Evolutionary conservation across 2,888 invertebrate species (phyloP).

Genomic region (Microplitis manilae): DNA sequence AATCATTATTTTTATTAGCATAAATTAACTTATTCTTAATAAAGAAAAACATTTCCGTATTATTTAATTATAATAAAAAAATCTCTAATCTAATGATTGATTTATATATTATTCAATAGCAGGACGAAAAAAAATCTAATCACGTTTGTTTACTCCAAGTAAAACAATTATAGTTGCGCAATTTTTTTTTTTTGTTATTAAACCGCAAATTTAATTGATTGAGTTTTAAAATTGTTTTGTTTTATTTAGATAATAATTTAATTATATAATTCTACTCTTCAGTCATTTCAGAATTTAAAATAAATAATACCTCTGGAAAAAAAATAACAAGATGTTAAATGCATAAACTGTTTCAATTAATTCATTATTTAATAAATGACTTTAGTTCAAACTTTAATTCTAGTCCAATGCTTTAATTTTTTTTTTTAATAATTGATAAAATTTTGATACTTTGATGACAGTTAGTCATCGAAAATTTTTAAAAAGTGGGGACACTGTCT

Average conservation of each 20-base stretch:
- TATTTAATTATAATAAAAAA: slow-evolving; percentile 1
- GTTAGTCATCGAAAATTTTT: too few species aligned
- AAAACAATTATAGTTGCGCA: not conserved
- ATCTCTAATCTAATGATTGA: slow-evolving; percentile 19
- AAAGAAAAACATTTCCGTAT: not conserved
- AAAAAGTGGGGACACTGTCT: too few species aligned
- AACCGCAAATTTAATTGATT: not conserved
- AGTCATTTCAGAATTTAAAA: slow-evolving; percentile 52
- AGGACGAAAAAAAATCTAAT: not conserved
- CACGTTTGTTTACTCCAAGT: not conserved
- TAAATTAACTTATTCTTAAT: not conserved
- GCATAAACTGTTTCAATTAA: not conserved
- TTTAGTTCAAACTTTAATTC: slow-evolving; percentile 51
- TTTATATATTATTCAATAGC: not conserved
- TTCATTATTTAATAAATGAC: not conserved
- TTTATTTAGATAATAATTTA: slow-evolving; percentile 10
- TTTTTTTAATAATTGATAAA: too few species aligned
- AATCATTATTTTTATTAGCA: not conserved
- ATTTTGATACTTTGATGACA: too few species aligned
- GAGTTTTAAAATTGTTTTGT: not conserved
- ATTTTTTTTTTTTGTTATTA: not conserved
- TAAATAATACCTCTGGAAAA: slow-evolving; percentile 63
- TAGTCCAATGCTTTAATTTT: too few species aligned
- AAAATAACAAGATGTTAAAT: slow-evolving; percentile 14
- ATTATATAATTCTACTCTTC: not conserved